Percentiles rank a stretch among this genome's conserved stretches.
Evolutionary conservation across 2,797 vertebrate genomes (phyloP).

Genomic region (Strix occidentalis): DNA sequence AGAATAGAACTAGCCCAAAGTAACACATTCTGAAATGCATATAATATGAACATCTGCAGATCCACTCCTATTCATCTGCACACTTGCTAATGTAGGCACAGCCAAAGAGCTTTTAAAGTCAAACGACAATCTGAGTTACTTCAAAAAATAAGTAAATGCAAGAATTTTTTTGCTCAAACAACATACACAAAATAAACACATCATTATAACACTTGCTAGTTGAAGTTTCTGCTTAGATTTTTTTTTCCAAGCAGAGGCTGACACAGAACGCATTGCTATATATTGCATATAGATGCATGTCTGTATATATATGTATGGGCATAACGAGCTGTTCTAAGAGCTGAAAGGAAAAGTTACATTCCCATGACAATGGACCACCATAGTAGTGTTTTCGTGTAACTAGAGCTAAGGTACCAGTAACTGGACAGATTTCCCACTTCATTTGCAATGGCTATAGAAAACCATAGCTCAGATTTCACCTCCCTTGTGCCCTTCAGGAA

Average conservation of each 20-base stretch:
- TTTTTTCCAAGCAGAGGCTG: not conserved
- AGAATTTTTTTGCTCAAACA: not conserved
- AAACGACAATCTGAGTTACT: not conserved
- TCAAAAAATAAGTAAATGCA: not conserved
- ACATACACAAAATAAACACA: not conserved
- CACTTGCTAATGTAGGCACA: not conserved
- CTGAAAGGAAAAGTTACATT: not conserved
- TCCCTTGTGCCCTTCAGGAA: not conserved
- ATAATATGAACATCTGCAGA: not conserved
- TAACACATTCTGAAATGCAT: not conserved
- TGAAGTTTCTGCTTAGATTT: not conserved
- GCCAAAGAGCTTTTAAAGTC: not conserved
- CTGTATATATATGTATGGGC: not conserved
- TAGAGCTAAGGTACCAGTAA: not conserved
- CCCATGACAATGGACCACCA: not conserved
- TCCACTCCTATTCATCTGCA: not conserved
- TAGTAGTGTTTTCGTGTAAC: not conserved
- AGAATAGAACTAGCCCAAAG: not conserved
- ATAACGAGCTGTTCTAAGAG: not conserved
- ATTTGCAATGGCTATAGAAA: not conserved
- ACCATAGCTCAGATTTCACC: not conserved
- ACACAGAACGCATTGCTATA: not conserved
- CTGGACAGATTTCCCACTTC: not conserved
- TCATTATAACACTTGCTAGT: not conserved
- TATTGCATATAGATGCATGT: not conserved